A percentile compares a stretch with the other conserved stretches of the same genome.
phyloP scores from a whole-genome alignment of 1,140 invertebrate genomes.

The Drosophila triauraria region DNA sequence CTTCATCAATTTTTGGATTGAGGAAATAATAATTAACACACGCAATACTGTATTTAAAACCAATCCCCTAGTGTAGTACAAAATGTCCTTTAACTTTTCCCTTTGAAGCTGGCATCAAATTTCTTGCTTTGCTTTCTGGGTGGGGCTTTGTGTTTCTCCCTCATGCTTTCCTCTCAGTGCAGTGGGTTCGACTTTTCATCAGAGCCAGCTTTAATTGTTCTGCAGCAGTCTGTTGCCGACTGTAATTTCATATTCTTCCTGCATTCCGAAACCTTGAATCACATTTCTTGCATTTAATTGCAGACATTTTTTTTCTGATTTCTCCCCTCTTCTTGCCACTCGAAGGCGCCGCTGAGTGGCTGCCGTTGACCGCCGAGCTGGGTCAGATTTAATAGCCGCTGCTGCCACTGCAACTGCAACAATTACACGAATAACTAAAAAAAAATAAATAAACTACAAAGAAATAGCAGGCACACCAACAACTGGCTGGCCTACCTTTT shows the following conservation, averaged over 20 bases:
- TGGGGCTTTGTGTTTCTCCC: no score
- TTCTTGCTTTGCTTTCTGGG: neutral
- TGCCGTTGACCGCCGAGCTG: conserved; percentile 73
- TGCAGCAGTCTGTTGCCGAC: conserved; percentile 34
- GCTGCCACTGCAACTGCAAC: conserved; percentile 24
- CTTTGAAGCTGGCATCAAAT: neutral
- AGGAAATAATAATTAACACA: neutral
- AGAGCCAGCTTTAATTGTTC: conserved; percentile 74
- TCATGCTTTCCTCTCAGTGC: conserved; percentile 16
- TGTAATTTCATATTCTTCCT: conserved; percentile 85
- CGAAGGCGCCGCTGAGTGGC: conserved; percentile 62
- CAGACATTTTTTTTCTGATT: conserved; percentile 49
- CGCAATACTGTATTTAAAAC: no score
- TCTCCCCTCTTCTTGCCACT: conserved; percentile 41
- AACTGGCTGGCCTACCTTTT: conserved; percentile 52
- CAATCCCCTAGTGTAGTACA: no score
- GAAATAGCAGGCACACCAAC: conserved; percentile 20
- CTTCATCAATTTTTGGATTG: neutral
- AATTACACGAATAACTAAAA: conserved; percentile 14
- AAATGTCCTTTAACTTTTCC: neutral
- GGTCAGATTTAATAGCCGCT: conserved; percentile 71
- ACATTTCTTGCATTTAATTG: conserved; percentile 83
- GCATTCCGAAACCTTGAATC: conserved; percentile 85
- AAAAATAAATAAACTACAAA: conserved; percentile 16
- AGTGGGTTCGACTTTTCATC: conserved; percentile 12